Base-by-base conservation (phyloP, 2,113 vertebrate genomes). In the Sula dactylatra region DNA sequence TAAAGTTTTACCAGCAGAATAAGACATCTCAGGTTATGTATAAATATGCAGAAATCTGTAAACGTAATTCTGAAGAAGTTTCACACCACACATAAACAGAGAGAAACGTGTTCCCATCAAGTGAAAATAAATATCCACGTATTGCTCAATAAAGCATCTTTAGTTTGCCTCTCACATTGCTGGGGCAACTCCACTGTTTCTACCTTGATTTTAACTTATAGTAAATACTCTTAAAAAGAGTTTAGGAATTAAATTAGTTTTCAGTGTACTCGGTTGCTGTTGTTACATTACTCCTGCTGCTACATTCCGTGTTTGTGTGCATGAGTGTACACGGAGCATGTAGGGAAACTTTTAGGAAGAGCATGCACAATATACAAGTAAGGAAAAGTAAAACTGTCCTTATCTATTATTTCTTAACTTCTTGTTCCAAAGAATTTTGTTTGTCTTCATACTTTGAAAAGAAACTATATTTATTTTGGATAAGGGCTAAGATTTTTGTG, bases 191-290 rank as follows among this genome's bases (percentile, higher is more conserved):
- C 14, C 16, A 13, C 40, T 45, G 6, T 38, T 86, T 50, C 66
- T 45, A 36, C 45, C 40, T 80, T 34, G 21, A 40, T 66, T 86
- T 92, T 50, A 45, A 44, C 25, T 36, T 66, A 18, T 66, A n/a
- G 44, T 36, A 38, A 73, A 52, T 24, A 32, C 14, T 38, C 24
- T 34, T 58, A 2, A 40, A 71, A 55, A 36, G 2, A 44, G 45
- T 32, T 58, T 21, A 62, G 13, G 27, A 54, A 73, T 64, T 72
- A 36, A 64, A 31, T 19, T 40, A 21, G 9, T 27, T 82, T 69
- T 58, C 55, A 21, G 9, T 12, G 24, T 16, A 32, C 16, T 58
- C 3, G 0, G 25, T 52, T 78, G 65, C 20, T 1, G 0, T 40
- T 66, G 17, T 40, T 82, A 24, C 4, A 16, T 54, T 71, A 58